A percentile compares a stretch with the other conserved stretches of the same genome.
phyloP scores from a whole-genome alignment of 2,888 invertebrate genomes.

The Campoplex nolae region DNA sequence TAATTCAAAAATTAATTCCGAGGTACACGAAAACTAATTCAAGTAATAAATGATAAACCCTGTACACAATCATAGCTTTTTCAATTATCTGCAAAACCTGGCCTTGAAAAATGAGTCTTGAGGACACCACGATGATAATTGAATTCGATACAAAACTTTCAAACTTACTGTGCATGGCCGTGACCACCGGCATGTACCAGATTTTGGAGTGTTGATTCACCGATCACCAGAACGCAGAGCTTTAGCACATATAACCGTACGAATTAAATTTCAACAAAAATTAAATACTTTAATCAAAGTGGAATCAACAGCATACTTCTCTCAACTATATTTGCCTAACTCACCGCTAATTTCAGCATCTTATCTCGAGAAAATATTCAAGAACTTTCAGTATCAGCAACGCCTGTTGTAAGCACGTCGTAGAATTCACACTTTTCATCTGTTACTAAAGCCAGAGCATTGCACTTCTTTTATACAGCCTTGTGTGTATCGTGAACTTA shows the following conservation, averaged over 20 bases:
- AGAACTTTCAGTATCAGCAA: conserved; percentile 33
- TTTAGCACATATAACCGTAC: conserved; percentile 7
- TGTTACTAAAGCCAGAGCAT: conserved; percentile 69
- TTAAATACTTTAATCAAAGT: conserved; percentile 24
- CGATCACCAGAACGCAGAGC: conserved; percentile 47
- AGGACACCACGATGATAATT: neutral
- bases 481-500: conserved; percentile 31
- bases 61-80: neutral
- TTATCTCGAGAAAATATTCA: conserved; percentile 43
- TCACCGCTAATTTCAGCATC: conserved; percentile 75
- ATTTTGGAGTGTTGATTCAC: conserved; percentile 46
- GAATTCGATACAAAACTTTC: neutral
- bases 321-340: conserved; percentile 52
- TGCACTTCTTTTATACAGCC: conserved; percentile 77
- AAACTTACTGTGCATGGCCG: conserved; percentile 68
- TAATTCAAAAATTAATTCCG: no score
- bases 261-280: conserved; percentile 1
- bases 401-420: conserved; percentile 49
- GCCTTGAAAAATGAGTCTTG: neutral
- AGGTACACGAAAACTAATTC: no score
- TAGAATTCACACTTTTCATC: conserved; percentile 74
- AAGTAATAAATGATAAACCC: no score
- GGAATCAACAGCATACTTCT: neutral
- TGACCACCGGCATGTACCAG: conserved; percentile 51
- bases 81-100: neutral